phyloP scores from a whole-genome alignment of 64 coral and sea anemone species.

The Exaiptasia diaphana region DNA sequence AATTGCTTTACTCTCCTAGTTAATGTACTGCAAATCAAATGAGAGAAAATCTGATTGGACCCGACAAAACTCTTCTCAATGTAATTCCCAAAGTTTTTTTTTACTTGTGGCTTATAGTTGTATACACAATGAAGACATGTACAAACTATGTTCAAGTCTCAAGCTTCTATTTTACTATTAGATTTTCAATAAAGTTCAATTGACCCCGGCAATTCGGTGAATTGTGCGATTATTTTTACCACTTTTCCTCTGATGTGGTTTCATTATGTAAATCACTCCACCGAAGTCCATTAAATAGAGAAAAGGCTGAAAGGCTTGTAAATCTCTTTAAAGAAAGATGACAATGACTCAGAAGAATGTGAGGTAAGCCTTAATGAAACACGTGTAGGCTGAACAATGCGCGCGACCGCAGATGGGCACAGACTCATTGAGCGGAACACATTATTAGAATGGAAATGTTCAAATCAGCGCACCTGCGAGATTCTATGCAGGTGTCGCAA shows the following conservation, averaged over 20 bases:
- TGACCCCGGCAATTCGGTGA: slow-evolving; percentile 69
- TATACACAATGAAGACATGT: no score
- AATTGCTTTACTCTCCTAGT: slow-evolving; percentile 59
- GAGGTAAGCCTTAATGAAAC: slow-evolving; percentile 98
- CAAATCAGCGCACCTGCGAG: slow-evolving; percentile 80
- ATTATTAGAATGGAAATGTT: slow-evolving; percentile 88
- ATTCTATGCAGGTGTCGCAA: slow-evolving; percentile 69
- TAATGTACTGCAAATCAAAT: slow-evolving; percentile 40
- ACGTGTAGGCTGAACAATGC: slow-evolving; percentile 87
- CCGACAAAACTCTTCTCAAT: background rate
- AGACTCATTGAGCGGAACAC: slow-evolving; percentile 90
- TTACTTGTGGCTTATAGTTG: background rate
- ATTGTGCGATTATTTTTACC: slow-evolving; percentile 75
- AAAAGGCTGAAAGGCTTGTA: slow-evolving; percentile 98
- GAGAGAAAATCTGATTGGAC: background rate
- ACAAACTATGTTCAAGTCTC: background rate
- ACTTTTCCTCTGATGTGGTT: slow-evolving; percentile 73
- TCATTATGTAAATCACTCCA: slow-evolving; percentile 92
- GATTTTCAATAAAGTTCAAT: slow-evolving; percentile 73
- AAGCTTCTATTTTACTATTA: slow-evolving; percentile 61
- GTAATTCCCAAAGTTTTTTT: slow-evolving; percentile 11
- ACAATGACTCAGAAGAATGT: slow-evolving; percentile 86
- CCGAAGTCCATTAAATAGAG: slow-evolving; percentile 98
- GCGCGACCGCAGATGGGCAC: slow-evolving; percentile 83
- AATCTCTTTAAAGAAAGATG: slow-evolving; percentile 98